Evolutionary conservation across 2,797 vertebrate species (phyloP), one percentile per base, ranked within the genome.

Genomic region (Thalassophryne amazonica): DNA sequence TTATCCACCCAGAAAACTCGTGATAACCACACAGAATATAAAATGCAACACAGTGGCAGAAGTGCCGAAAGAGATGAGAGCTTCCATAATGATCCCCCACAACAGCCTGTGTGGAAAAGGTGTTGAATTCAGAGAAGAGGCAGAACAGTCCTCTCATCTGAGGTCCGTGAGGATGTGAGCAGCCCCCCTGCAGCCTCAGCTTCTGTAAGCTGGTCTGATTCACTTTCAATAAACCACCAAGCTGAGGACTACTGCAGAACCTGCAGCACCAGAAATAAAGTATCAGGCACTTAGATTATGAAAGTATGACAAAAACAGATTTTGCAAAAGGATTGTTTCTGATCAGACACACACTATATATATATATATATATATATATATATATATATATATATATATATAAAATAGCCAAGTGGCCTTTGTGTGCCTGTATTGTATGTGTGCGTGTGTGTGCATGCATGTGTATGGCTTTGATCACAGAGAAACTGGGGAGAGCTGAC

Each of bases 191-290:
- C 58, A 55, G 49, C 36, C 63, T 53, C 8, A 3, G 57, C 61
- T 63, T 72, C 55, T n/a, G n/a, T 78, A 76, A 82, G 55, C 67
- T 73, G 52, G 48, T 41, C 67, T 67, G 63, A 73, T 83, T 82
- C 83, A 77, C 69, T 77, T 82, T 81, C 77, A 83, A 80, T 80
- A 77, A 69, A 65, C 62, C 60, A 66, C 66, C 58, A 78, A 62
- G 36, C 53, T 45, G 36, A 70, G 69, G 62, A 65, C 73, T 80
- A 83, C 42, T 19, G 35, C 70, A 60, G 48, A 55, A 62, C 73
- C 43, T 34, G 55, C 62, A 73, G 48, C 37, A 54, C 37, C 48
- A 58, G 56, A 47, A 80, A 73, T 72, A 61, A 75, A 76, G 54
- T 22, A 39, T 23, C 34, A 41, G 33, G 37, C 41, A 43, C 33